Percentiles rank a stretch among this genome's conserved stretches.
These are phyloP conservation scores for Drosophila falleni DNA, from an alignment of 2,888 invertebrate species.

Conservation along the genomic window DNA sequence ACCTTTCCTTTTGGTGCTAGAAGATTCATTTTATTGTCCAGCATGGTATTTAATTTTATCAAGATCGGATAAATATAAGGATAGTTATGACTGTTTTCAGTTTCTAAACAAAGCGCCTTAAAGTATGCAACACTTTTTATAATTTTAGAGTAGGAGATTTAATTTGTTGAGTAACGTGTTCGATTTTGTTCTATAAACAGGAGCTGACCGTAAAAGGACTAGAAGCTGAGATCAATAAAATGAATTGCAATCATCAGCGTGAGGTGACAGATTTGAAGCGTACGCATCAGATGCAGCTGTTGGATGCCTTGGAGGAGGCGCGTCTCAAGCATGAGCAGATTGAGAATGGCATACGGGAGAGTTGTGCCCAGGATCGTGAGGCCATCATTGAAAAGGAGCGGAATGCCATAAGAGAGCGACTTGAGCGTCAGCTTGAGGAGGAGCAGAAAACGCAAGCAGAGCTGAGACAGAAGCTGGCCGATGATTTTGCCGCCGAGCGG, in stretches of 20 bases:
- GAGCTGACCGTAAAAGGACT: constrained; percentile 94
- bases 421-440: constrained; percentile 87
- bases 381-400: constrained; percentile 88
- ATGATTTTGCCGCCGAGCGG: constrained; percentile 86
- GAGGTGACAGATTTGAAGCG: constrained; percentile 87
- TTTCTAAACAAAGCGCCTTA: no score
- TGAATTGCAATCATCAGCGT: constrained; percentile 90
- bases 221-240: constrained; percentile 93
- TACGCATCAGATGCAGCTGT: constrained; percentile 88
- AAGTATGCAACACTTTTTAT: no score
- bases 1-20: no score
- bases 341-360: constrained; percentile 87
- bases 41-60: no score
- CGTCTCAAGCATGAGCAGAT: constrained; percentile 88
- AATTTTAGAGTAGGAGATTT: no score
- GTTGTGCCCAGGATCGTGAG: constrained; percentile 88
- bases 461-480: constrained; percentile 86
- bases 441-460: constrained; percentile 87
- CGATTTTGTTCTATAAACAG: constrained; percentile 81
- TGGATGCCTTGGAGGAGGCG: constrained; percentile 90
- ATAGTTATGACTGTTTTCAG: neutral
- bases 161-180: neutral
- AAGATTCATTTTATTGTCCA: no score
- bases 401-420: constrained; percentile 87
- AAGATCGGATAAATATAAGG: no score